These are phyloP conservation scores for Lathronympha strigana DNA, from an alignment of 2,888 invertebrate genomes.

Conservation along the genomic window DNA sequence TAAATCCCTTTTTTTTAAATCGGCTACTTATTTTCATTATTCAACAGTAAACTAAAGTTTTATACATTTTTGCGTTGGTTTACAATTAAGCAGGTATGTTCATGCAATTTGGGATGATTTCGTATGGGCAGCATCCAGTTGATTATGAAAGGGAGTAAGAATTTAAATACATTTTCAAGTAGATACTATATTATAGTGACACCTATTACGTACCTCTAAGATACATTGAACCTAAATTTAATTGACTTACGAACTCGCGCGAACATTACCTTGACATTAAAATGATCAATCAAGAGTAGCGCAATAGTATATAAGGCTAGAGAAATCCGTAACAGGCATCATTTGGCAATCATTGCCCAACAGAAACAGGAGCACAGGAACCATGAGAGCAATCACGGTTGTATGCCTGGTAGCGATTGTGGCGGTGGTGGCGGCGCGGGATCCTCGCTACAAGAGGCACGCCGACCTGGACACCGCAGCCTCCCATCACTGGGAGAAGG, in stretches of 20 bases:
- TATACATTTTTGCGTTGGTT: too few species aligned
- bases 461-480: slow-evolving; percentile 82
- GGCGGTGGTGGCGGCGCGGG: slow-evolving; percentile 74
- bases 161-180: not conserved
- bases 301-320: slow-evolving; percentile 80
- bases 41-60: too few species aligned
- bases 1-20: too few species aligned
- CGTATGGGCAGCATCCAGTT: too few species aligned
- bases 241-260: slow-evolving; percentile 46
- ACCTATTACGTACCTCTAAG: slow-evolving; percentile 10
- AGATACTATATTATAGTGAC: not conserved
- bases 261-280: slow-evolving; percentile 81
- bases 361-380: slow-evolving; percentile 61
- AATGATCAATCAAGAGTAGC: slow-evolving; percentile 66
- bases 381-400: slow-evolving; percentile 66
- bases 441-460: slow-evolving; percentile 74
- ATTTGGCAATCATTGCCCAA: slow-evolving; percentile 77
- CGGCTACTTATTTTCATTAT: too few species aligned
- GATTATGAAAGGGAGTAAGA: not conserved
- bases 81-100: too few species aligned
- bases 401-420: slow-evolving; percentile 73
- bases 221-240: slow-evolving; percentile 32
- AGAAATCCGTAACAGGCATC: slow-evolving; percentile 74
- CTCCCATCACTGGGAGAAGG: slow-evolving; percentile 76
- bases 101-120: too few species aligned